These are phyloP conservation scores for Paraescarpia echinospica DNA, from an alignment of 1,140 invertebrate genomes.

Conservation along the genomic window DNA sequence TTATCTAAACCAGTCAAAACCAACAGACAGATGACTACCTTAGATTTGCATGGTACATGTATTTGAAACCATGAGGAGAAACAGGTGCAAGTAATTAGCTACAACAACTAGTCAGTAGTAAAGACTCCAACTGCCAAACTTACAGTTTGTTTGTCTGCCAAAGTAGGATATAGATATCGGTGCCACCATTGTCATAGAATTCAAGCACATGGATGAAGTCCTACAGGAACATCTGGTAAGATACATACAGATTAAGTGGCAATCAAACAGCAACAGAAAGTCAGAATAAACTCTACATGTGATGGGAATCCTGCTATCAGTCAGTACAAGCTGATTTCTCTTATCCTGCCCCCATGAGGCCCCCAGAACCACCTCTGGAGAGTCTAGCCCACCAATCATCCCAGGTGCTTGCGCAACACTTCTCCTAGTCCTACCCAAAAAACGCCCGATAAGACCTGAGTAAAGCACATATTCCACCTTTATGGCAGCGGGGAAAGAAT, in stretches of 20 bases:
- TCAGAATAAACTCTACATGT: neutral
- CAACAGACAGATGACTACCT: too few species aligned
- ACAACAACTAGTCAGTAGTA: too few species aligned
- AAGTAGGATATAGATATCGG: neutral
- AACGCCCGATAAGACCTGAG: neutral
- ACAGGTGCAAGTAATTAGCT: too few species aligned
- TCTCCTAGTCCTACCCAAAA: neutral
- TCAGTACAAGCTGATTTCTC: neutral
- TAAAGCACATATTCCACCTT: neutral
- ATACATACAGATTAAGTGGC: neutral
- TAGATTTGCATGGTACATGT: too few species aligned
- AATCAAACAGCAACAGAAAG: neutral
- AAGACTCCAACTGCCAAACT: too few species aligned
- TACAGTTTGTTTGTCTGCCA: neutral
- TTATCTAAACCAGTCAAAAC: too few species aligned
- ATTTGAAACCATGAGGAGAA: too few species aligned
- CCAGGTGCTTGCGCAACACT: neutral
- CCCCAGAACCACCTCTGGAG: neutral
- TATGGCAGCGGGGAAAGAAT: neutral
- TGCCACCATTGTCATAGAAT: neutral
- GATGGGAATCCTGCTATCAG: neutral
- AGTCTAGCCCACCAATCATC: neutral
- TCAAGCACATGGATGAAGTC: neutral
- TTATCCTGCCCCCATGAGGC: neutral
- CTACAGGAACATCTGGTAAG: neutral